These are phyloP conservation scores for Platorchestia sp. DNA, from an alignment of 1,140 invertebrate genomes.

Conservation along the genomic window DNA sequence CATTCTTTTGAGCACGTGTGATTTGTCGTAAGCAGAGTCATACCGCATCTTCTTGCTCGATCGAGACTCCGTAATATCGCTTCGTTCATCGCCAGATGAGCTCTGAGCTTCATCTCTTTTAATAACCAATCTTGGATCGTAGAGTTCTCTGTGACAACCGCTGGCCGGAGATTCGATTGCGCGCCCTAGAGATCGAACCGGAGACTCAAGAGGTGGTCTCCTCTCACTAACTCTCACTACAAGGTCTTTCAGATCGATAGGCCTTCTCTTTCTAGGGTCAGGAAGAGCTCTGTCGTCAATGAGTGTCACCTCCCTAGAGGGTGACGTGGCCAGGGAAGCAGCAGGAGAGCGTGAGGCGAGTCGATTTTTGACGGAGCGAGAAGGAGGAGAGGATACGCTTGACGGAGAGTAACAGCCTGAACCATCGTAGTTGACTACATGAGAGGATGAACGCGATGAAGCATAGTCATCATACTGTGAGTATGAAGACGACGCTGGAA, in stretches of 20 bases:
- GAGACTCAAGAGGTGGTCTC: conserved; percentile 62
- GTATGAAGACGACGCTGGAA: not conserved
- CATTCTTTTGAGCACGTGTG: conserved; percentile 62
- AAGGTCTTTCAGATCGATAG: conserved; percentile 65
- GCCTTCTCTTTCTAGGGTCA: conserved; percentile 63
- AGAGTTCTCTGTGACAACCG: conserved; percentile 61
- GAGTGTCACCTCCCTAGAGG: conserved; percentile 65
- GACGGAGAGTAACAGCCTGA: conserved; percentile 22
- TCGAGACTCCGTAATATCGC: conserved; percentile 57
- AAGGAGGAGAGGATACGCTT: conserved; percentile 64
- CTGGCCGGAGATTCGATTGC: conserved; percentile 59
- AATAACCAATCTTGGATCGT: conserved; percentile 63
- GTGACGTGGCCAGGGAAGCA: conserved; percentile 63
- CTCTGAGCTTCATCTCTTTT: conserved; percentile 60
- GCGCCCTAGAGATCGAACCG: conserved; percentile 56
- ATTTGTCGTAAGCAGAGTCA: conserved; percentile 61
- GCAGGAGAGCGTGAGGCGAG: conserved; percentile 61
- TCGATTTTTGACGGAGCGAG: conserved; percentile 37
- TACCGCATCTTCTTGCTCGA: conserved; percentile 62
- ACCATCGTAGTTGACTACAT: conserved; percentile 11
- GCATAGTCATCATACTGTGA: conserved; percentile 13
- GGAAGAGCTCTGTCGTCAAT: conserved; percentile 64
- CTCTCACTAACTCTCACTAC: conserved; percentile 66
- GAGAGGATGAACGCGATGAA: not conserved
- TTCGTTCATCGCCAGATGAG: conserved; percentile 65